Base-by-base conservation (phyloP, 2,888 invertebrate species). In the Leptopilina drosophilae region DNA sequence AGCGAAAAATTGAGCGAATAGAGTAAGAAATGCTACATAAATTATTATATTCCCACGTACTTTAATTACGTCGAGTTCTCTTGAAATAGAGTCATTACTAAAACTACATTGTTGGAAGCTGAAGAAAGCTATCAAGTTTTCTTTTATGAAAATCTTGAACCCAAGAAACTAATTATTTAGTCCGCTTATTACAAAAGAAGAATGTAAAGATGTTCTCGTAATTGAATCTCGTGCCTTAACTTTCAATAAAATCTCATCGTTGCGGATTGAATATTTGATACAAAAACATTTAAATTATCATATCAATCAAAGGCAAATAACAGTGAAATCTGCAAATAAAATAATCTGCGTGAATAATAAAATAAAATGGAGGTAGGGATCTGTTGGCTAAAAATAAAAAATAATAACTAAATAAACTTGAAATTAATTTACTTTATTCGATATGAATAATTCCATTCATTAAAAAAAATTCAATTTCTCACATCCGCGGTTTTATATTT, bases 121-220 rank as follows among this genome's bases (percentile, higher is more conserved):
- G 20, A 62, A 62, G 20, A 20, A n/a, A 62, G 62, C 62, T 62
- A 62, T 62, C 62, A 62, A 62, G 62, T 62, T 62, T 62, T 62
- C 62, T 62, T 62, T 62, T 62, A 62, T 62, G 20, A 62, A 62
- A 62, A 62, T 62, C 62, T 62, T 62, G 62, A 62, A 62, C 62
- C 20, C 62, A 20, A 62, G 62, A 62, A 62, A 62, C 62, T 62
- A 62, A 62, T 62, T 62, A 62, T 62, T 62, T 62, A 62, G 20
- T 62, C 62, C 62, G 62, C 62, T 62, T 62, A 62, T 62, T 62
- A 62, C n/a, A 62, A 62, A 59, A 62, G 20, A 62, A 62, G 62
- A 62, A 62, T 62, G 62, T 62, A 62, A 62, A 62, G 62, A 62
- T 62, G 62, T 62, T 62, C 62, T 49, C 11, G 49, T 62, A 62